phyloP scores from a whole-genome alignment of 2,797 vertebrate species.

The Lycodopsis pacificus region DNA sequence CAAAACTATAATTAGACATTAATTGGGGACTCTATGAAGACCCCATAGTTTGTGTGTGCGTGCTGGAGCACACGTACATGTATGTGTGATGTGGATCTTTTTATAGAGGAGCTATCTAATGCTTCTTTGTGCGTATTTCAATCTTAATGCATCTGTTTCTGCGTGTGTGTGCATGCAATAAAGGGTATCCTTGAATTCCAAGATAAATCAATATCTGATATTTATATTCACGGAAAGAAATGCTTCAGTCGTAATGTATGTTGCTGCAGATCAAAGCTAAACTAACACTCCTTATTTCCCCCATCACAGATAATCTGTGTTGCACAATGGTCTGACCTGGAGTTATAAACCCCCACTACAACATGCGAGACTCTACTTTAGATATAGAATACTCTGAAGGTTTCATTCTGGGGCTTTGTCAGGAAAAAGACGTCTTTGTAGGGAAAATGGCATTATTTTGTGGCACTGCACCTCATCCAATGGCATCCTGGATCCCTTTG shows the following conservation, averaged over 20 bases:
- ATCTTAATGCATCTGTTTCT: not conserved
- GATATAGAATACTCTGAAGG: conserved; percentile 41
- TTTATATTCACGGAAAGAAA: conserved; percentile 7
- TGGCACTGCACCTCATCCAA: conserved; percentile 85
- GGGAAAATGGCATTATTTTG: conserved; percentile 91
- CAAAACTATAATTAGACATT: conserved; percentile 94
- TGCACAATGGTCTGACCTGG: conserved; percentile 59
- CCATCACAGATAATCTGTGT: conserved; percentile 83
- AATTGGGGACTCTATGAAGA: conserved; percentile 90
- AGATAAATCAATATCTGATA: conserved; percentile 28
- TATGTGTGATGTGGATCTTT: not conserved
- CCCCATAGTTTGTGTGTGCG: conserved; percentile 75
- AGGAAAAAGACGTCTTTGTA: conserved; percentile 90
- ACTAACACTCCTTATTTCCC: conserved; percentile 45
- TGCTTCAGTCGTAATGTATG: conserved; percentile 2
- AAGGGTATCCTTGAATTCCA: conserved; percentile 15
- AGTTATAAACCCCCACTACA: conserved; percentile 47
- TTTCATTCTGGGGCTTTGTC: conserved; percentile 78
- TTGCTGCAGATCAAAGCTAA: conserved; percentile 81
- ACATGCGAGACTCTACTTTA: conserved; percentile 47
- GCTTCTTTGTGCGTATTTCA: conserved; percentile 1
- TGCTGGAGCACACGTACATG: not conserved
- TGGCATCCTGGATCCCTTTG: conserved; percentile 91
- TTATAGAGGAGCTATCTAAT: not conserved
- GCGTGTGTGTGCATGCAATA: not conserved